A percentile compares a stretch with the other conserved stretches of the same genome.
Conservation (phyloP, 2,113 vertebrate species). For the Tringa solitaria region DNA sequence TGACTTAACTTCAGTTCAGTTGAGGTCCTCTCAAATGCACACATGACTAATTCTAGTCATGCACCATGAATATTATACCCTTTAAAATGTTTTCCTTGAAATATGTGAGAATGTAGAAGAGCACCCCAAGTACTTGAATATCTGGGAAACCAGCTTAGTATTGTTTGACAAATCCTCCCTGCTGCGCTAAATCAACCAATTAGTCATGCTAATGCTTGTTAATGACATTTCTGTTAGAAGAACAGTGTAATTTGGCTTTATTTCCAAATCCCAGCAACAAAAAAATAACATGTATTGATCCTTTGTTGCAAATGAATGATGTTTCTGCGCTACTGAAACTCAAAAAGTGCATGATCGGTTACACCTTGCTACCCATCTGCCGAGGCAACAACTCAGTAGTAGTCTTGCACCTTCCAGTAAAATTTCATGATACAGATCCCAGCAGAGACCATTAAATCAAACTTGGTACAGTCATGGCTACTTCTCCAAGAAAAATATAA, state of each 20-base stretch:
- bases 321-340: not conserved
- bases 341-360: not conserved
- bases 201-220: not conserved
- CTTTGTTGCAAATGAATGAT: not conserved
- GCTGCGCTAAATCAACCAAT: not conserved
- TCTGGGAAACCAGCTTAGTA: not conserved
- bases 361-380: conserved; percentile 29
- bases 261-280: conserved; percentile 29
- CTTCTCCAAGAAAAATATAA: conserved; percentile 30
- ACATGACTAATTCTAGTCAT: not conserved
- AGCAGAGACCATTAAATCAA: conserved; percentile 53
- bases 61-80: not conserved
- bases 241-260: conserved; percentile 4
- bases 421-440: conserved; percentile 35
- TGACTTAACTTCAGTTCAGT: not conserved
- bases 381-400: not conserved
- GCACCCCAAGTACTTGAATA: not conserved
- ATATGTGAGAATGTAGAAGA: not conserved
- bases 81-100: not conserved
- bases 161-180: not conserved
- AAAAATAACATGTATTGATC: conserved; percentile 6
- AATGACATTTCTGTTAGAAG: not conserved
- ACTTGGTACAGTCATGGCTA: not conserved
- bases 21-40: not conserved
- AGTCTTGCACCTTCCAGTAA: conserved; percentile 55